Conservation (phyloP, 1,140 invertebrate species). For the Anastrepha ludens region DNA sequence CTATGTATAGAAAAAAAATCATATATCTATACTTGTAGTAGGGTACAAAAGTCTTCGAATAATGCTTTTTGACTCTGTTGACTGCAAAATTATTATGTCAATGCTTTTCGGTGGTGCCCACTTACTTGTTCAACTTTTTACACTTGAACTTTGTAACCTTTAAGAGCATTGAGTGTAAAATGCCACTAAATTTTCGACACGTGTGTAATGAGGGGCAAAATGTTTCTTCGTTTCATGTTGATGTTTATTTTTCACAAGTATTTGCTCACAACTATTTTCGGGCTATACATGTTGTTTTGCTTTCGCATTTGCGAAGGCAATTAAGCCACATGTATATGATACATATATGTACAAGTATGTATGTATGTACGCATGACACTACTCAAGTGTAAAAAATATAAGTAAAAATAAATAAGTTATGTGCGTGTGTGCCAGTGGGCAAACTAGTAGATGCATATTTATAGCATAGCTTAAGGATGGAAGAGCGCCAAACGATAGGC, state of each 20-base stretch:
- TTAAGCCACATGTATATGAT: too few relatives aligned
- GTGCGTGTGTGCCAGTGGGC: too few relatives aligned
- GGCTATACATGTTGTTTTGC: background rate
- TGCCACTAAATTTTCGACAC: too few relatives aligned
- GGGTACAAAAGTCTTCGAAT: background rate
- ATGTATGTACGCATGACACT: too few relatives aligned
- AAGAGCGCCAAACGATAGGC: too few relatives aligned
- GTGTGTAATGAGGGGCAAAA: too few relatives aligned
- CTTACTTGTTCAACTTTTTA: background rate
- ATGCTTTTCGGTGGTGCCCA: background rate
- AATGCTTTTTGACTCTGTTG: background rate
- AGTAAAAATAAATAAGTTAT: too few relatives aligned
- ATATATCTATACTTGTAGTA: background rate
- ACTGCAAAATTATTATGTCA: background rate
- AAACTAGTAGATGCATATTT: too few relatives aligned
- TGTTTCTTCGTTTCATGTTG: too few relatives aligned
- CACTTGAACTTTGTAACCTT: background rate
- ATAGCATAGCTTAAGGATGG: too few relatives aligned
- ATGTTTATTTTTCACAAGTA: background rate
- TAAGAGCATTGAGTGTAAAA: background rate
- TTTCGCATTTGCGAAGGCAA: background rate
- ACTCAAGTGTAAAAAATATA: too few relatives aligned
- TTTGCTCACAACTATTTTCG: background rate
- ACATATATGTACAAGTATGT: too few relatives aligned
- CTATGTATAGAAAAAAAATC: background rate